phyloP scores from a whole-genome alignment of 2,113 vertebrate genomes.

The Picathartes gymnocephalus region DNA sequence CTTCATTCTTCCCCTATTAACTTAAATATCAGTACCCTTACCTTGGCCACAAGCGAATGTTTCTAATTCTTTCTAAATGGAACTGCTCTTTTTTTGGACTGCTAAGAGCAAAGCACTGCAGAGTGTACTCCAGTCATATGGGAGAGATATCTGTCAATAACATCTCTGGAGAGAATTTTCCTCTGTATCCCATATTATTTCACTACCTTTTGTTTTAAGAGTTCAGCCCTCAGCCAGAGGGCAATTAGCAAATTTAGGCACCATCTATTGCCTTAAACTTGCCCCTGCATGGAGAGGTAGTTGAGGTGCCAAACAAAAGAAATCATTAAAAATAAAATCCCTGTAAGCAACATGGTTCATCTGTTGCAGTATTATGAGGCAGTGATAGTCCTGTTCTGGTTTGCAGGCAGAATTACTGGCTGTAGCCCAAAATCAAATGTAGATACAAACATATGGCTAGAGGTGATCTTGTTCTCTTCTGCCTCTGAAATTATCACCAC shows the following conservation, averaged over 20 bases:
- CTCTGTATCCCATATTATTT: neutral
- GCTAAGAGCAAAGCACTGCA: neutral
- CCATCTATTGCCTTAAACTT: neutral
- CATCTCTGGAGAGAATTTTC: neutral
- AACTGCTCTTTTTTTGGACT: neutral
- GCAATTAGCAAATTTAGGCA: neutral
- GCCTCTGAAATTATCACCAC: neutral
- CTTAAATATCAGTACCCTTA: neutral
- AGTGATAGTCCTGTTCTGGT: neutral
- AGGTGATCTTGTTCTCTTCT: neutral
- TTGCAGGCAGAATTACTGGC: neutral
- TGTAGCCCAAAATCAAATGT: neutral
- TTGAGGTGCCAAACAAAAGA: neutral
- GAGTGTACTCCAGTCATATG: neutral
- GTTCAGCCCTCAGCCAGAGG: neutral
- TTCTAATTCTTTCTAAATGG: neutral
- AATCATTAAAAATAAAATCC: neutral
- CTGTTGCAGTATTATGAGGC: neutral
- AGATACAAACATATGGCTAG: fast-evolving
- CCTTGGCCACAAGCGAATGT: neutral
- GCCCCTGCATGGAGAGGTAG: neutral
- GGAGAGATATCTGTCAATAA: neutral
- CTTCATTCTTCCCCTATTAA: neutral
- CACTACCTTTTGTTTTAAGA: neutral
- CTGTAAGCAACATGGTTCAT: neutral